A percentile compares a stretch with the other conserved stretches of the same genome.
Evolutionary conservation across 2,113 vertebrate genomes (phyloP).

Genomic region (Myanophis thanlyinensis): DNA sequence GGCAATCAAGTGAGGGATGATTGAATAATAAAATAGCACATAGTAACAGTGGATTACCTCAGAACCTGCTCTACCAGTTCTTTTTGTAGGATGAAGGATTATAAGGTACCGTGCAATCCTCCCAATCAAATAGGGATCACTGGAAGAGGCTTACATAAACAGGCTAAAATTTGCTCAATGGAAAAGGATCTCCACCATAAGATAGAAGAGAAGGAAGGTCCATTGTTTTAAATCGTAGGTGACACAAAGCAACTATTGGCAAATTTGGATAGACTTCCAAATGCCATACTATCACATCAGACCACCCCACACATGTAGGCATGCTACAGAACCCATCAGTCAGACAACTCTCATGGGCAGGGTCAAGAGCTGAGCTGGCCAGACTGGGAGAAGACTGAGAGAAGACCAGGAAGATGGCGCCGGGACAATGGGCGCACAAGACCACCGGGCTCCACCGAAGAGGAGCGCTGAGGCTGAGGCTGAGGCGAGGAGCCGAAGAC

Average conservation of each 20-base stretch:
- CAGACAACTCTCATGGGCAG: neutral
- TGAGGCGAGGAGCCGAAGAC: too few relatives aligned
- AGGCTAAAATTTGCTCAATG: slow-evolving; percentile 4
- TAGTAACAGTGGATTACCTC: neutral
- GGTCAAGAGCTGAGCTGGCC: too few relatives aligned
- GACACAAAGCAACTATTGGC: neutral
- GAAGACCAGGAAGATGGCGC: too few relatives aligned
- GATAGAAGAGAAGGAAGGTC: slow-evolving; percentile 29
- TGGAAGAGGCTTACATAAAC: neutral
- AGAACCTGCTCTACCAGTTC: neutral
- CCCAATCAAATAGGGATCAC: neutral
- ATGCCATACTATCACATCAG: neutral
- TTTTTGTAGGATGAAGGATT: neutral
- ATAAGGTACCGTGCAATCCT: neutral
- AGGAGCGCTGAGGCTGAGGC: too few relatives aligned
- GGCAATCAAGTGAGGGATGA: neutral
- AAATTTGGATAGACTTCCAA: neutral
- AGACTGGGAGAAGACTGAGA: too few relatives aligned
- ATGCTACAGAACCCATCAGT: neutral
- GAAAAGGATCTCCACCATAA: neutral
- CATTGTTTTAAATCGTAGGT: neutral
- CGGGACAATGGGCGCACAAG: too few relatives aligned
- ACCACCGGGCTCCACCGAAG: too few relatives aligned
- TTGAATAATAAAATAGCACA: neutral
- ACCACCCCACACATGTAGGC: neutral